Conservation (phyloP, 1,140 invertebrate species). For the Drosophila santomea region DNA sequence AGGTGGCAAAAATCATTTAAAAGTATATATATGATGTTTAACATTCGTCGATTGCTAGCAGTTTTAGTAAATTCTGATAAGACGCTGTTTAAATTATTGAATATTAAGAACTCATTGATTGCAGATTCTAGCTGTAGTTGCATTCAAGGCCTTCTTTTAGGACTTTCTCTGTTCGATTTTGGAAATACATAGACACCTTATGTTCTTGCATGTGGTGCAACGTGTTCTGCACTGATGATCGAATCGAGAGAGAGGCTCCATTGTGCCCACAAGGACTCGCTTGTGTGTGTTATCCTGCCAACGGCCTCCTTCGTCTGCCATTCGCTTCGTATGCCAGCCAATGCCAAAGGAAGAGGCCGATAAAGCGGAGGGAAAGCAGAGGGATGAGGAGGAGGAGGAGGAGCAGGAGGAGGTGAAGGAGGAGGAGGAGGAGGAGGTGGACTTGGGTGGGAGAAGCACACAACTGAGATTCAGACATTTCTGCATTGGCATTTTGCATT, state of each 20-base stretch:
- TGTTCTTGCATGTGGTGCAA: conserved; percentile 8
- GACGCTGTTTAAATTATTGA: too few relatives aligned
- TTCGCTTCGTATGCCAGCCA: neutral
- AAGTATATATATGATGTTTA: too few relatives aligned
- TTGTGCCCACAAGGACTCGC: conserved; percentile 3
- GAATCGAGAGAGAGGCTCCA: conserved; percentile 13
- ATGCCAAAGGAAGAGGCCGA: conserved; percentile 11
- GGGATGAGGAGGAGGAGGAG: neutral
- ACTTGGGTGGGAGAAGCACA: neutral
- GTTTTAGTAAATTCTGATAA: too few relatives aligned
- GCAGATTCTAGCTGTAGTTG: too few relatives aligned
- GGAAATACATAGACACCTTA: neutral
- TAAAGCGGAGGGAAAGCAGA: neutral
- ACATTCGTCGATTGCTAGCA: too few relatives aligned
- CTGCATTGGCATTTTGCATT: conserved; percentile 46
- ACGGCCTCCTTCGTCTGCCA: conserved; percentile 16
- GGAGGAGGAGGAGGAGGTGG: neutral
- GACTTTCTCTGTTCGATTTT: neutral
- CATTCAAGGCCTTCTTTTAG: neutral
- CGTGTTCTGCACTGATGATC: conserved; percentile 30
- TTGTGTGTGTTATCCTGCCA: conserved; percentile 3
- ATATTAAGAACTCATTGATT: too few relatives aligned
- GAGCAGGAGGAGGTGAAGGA: too few relatives aligned
- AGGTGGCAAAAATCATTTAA: too few relatives aligned
- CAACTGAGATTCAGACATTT: conserved; percentile 42